Base-by-base conservation (phyloP, 2,888 invertebrate genomes). In the Adelphocoris suturalis region DNA sequence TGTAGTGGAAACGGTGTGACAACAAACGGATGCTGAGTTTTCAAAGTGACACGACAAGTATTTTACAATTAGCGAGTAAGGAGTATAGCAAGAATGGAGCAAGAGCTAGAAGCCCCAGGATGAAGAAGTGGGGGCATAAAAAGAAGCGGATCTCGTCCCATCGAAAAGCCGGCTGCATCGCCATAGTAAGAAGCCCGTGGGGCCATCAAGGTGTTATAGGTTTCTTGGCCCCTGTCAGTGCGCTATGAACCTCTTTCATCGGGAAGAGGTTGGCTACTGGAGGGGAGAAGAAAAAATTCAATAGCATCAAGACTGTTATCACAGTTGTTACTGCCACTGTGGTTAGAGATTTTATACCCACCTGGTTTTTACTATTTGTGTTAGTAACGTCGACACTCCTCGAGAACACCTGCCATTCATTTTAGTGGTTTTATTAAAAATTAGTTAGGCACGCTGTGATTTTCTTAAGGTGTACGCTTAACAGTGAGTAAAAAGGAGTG, bases 161-260 rank as follows among this genome's bases (percentile, higher is more conserved):
- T 82, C 82, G 55, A 82, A 82, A 82, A 82, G 82, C 82, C 82
- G 37, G 75, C 23, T 46, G 82, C 27, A 48, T 82, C 82, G 82
- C 82, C 82, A 52, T 82, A 82, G 82, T 52, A 27, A 80, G 78
- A 47, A 48, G 48, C 82, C 23, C 52, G 82, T 82, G 82, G 82
- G 52, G 48, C 55, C 82, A 82, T 82, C 82, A 82, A 52, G 48
- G 82, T 52, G 82, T 82, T 82, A 82, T 82, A 82, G 82, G 82
- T 82, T 82, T 82, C 82, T 82, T 82, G 82, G 82, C 82, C 82
- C 55, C 82, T 28, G 27, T n/a, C 48, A 82, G 82, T 82, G 82
- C 82, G n/a, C 82, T 82, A 82, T 82, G 82, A 82, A 82, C 82
- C 46, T n/a, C 47, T 80, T 80, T 46, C 78, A 27, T 46, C 78